Evolutionary conservation across 2,113 vertebrate species (phyloP).

Genomic region (Chamaea fasciata): DNA sequence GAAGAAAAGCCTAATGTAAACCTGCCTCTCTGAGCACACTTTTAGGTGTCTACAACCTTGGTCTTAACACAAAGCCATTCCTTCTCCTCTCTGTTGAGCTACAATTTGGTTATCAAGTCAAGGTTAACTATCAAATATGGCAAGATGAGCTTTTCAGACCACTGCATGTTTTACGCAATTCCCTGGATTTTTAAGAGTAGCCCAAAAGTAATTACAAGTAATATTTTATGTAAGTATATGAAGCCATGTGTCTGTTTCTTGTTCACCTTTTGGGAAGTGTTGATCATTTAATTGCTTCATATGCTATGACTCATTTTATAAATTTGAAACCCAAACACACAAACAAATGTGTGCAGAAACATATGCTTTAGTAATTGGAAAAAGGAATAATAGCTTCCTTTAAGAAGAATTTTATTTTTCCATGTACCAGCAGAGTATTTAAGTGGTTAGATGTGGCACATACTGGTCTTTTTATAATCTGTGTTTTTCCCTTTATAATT

Average conservation of each 20-base stretch:
- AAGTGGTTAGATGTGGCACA: not conserved
- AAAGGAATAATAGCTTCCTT: not conserved
- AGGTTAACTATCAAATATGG: not conserved
- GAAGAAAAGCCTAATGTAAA: not conserved
- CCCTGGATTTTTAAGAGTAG: not conserved
- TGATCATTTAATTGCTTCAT: not conserved
- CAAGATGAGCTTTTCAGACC: not conserved
- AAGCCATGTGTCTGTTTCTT: not conserved
- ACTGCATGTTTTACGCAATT: not conserved
- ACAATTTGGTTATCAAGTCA: not conserved
- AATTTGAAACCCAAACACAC: not conserved
- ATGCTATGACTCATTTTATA: not conserved
- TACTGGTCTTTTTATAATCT: not conserved
- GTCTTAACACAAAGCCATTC: not conserved
- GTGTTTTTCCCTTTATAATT: not conserved
- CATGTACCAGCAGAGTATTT: not conserved
- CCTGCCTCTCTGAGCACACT: not conserved
- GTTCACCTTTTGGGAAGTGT: not conserved
- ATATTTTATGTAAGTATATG: not conserved
- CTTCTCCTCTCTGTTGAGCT: not conserved
- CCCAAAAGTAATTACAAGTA: not conserved
- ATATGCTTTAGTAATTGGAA: not conserved
- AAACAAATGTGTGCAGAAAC: not conserved
- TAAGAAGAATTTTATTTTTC: not conserved
- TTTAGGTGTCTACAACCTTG: not conserved